Evolutionary conservation across 2,888 invertebrate species (phyloP).

Genomic region (Cephus rjabovi): DNA sequence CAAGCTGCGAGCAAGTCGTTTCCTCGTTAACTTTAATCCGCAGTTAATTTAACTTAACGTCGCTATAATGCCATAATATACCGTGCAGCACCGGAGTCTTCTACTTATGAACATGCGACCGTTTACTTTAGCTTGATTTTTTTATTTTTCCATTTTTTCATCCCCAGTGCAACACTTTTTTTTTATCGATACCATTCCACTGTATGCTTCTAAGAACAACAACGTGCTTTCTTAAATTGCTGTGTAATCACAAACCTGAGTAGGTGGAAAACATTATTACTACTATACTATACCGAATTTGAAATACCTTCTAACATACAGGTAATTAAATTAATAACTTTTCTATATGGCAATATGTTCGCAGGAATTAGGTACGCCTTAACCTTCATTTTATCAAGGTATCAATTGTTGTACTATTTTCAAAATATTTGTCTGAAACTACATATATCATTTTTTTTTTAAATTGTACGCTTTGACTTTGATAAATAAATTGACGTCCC

Average conservation of each 20-base stretch:
- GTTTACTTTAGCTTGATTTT: neutral
- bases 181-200: too few relatives aligned
- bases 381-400: neutral
- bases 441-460: neutral
- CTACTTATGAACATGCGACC: constrained; percentile 20
- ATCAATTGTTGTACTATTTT: neutral
- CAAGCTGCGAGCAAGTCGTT: constrained; percentile 50
- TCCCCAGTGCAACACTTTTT: too few relatives aligned
- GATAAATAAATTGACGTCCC: neutral
- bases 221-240: too few relatives aligned
- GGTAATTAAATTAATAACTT: neutral
- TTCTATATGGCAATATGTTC: neutral
- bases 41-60: constrained; percentile 54
- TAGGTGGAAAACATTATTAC: too few relatives aligned
- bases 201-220: too few relatives aligned
- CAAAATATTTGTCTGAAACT: neutral
- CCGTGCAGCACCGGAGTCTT: constrained; percentile 19
- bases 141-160: too few relatives aligned
- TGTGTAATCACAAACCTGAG: too few relatives aligned
- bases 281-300: neutral
- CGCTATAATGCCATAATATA: constrained; percentile 48
- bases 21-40: constrained; percentile 52
- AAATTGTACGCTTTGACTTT: neutral
- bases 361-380: neutral
- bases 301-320: neutral